phyloP scores from a whole-genome alignment of 2,888 invertebrate species.

The Tenthredo mesomela region DNA sequence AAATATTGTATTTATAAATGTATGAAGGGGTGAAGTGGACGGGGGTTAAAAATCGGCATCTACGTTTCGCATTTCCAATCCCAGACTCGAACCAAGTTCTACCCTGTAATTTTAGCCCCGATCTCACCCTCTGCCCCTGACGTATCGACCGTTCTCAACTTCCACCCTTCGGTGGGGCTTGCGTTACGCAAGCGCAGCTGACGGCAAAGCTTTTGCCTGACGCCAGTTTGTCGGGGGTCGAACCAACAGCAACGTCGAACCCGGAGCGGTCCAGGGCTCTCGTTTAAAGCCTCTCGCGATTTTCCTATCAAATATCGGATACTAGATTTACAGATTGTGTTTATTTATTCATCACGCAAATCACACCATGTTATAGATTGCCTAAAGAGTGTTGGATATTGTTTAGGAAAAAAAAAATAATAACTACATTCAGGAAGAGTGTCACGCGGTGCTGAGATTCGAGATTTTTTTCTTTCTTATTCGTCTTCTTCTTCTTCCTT shows the following conservation, averaged over 20 bases:
- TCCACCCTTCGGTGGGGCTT: constrained; percentile 64
- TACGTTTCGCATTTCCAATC: constrained; percentile 57
- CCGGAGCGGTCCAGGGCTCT: constrained; percentile 43
- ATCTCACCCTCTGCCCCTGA: constrained; percentile 61
- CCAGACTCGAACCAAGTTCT: constrained; percentile 65
- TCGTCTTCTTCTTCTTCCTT: background rate
- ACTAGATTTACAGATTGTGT: background rate
- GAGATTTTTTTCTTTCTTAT: background rate
- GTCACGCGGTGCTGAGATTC: background rate
- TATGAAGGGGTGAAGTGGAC: background rate
- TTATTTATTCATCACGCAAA: background rate
- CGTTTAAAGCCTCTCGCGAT: constrained; percentile 16
- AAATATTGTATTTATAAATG: background rate
- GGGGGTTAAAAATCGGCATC: constrained; percentile 46
- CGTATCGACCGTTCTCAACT: constrained; percentile 71
- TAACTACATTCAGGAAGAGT: background rate
- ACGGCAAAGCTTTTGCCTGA: constrained; percentile 65
- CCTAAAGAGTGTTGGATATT: background rate
- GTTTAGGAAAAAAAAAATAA: background rate
- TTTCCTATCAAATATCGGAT: background rate
- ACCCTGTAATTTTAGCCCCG: constrained; percentile 51
- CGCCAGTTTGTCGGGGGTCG: constrained; percentile 75
- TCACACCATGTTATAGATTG: background rate
- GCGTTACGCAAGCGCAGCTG: constrained; percentile 71
- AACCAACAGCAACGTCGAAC: constrained; percentile 54